phyloP scores from a whole-genome alignment of 2,888 invertebrate species.

The Apamea crenata region DNA sequence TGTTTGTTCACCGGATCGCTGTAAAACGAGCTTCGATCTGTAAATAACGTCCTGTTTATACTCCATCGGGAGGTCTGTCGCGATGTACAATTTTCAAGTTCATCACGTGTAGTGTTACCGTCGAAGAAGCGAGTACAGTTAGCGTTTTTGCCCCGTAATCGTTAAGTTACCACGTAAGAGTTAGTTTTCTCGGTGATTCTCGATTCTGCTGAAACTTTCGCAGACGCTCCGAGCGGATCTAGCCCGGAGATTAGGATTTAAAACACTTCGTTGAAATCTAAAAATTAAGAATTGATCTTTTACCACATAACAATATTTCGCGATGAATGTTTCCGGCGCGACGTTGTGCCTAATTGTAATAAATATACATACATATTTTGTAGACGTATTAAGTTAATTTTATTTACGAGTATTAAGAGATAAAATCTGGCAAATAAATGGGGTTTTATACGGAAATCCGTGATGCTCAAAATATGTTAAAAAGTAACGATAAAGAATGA shows the following conservation, averaged over 20 bases:
- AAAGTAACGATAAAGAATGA: slow-evolving; percentile 77
- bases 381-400: slow-evolving; percentile 88
- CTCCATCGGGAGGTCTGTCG: slow-evolving; percentile 79
- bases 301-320: slow-evolving; percentile 89
- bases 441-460: slow-evolving; percentile 78
- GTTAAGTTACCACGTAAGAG: slow-evolving; percentile 90
- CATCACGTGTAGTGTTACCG: slow-evolving; percentile 87
- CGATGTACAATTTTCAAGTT: slow-evolving; percentile 80
- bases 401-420: slow-evolving; percentile 86
- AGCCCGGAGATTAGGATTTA: slow-evolving; percentile 87
- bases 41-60: slow-evolving; percentile 82
- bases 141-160: slow-evolving; percentile 89
- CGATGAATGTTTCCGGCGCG: slow-evolving; percentile 89
- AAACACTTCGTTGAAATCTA: slow-evolving; percentile 86
- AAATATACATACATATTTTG: slow-evolving; percentile 87
- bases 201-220: slow-evolving; percentile 79
- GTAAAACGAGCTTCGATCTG: slow-evolving; percentile 88
- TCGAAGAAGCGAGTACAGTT: slow-evolving; percentile 84
- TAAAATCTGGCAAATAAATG: slow-evolving; percentile 85
- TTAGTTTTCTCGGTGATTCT: slow-evolving; percentile 86
- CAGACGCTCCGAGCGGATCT: slow-evolving; percentile 80
- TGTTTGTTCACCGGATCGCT: slow-evolving; percentile 81
- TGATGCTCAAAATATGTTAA: slow-evolving; percentile 87
- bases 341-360: slow-evolving; percentile 85
- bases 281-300: slow-evolving; percentile 88